phyloP scores from a whole-genome alignment of 2,888 invertebrate genomes.

The Erynnis tages region DNA sequence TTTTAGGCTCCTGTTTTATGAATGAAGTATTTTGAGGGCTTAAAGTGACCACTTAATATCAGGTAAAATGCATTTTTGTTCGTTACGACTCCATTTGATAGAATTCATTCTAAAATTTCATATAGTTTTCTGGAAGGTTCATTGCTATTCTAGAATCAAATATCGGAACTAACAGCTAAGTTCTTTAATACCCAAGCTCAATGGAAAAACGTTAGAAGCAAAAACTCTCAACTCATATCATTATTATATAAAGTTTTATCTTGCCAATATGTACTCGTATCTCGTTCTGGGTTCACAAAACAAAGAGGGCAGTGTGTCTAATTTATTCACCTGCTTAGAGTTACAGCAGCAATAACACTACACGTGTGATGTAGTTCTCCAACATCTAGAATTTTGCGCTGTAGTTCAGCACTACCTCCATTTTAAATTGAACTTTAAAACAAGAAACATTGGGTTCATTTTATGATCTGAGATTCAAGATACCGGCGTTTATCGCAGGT shows the following conservation, averaged over 20 bases:
- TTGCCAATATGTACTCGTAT: background rate
- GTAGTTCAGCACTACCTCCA: slow-evolving; percentile 41
- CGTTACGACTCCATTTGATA: too few species aligned
- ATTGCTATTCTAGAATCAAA: too few species aligned
- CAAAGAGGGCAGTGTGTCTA: slow-evolving; percentile 30
- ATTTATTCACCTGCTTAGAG: slow-evolving; percentile 41
- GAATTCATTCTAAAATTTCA: too few species aligned
- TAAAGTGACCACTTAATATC: too few species aligned
- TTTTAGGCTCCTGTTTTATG: too few species aligned
- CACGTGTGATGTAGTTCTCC: slow-evolving; percentile 43
- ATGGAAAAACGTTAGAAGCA: background rate
- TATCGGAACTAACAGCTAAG: too few species aligned
- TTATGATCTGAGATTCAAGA: slow-evolving; percentile 40
- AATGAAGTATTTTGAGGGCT: too few species aligned
- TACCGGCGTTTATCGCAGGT: slow-evolving; percentile 57
- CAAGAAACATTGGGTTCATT: slow-evolving; percentile 32
- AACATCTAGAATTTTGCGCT: slow-evolving; percentile 52
- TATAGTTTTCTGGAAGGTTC: too few species aligned
- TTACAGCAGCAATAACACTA: slow-evolving; percentile 42
- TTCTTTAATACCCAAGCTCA: too few species aligned
- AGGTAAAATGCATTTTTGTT: too few species aligned
- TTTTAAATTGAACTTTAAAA: slow-evolving; percentile 35
- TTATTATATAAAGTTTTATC: background rate
- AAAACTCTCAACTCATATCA: too few species aligned
- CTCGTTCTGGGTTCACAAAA: background rate